A percentile compares a stretch with the other conserved stretches of the same genome.
These are phyloP conservation scores for Acanthopagrus latus DNA, from an alignment of 2,797 vertebrate species.

Conservation along the genomic window DNA sequence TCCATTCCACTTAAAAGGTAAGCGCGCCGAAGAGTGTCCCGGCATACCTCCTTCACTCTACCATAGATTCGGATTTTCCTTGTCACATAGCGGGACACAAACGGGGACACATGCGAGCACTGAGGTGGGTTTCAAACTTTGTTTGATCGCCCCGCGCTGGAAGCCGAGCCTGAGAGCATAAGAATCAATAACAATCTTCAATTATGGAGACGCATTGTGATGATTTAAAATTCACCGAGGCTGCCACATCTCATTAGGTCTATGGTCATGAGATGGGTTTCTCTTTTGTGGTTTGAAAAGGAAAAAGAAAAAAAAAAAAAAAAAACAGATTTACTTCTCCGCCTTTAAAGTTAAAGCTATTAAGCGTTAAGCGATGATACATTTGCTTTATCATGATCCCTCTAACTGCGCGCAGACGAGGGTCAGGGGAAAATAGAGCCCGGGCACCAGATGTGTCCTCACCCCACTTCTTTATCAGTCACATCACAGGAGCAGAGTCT, in stretches of 20 bases:
- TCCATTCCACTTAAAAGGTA: constrained; percentile 71
- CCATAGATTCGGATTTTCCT: constrained; percentile 24
- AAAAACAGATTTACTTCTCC: not conserved
- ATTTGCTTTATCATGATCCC: constrained; percentile 17
- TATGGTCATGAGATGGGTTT: constrained; percentile 25
- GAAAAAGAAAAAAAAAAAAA: constrained; percentile 1
- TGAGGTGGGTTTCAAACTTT: constrained; percentile 30
- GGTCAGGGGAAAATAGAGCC: constrained; percentile 32
- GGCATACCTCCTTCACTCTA: constrained; percentile 34
- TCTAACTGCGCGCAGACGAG: constrained; percentile 3
- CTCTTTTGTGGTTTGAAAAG: not conserved
- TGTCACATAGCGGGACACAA: constrained; percentile 15
- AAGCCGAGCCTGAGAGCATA: constrained; percentile 40
- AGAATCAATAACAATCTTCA: constrained; percentile 70
- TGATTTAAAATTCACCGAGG: constrained; percentile 49
- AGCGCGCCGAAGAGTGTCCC: constrained; percentile 40
- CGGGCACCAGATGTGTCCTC: constrained; percentile 15
- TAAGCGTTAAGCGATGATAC: constrained; percentile 13
- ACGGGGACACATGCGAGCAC: constrained; percentile 38
- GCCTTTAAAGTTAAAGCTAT: constrained; percentile 8
- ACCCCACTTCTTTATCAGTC: constrained; percentile 31
- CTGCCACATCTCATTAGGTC: constrained; percentile 41
- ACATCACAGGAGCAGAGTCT: constrained; percentile 38
- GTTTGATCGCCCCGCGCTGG: constrained; percentile 52
- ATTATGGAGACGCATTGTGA: constrained; percentile 60